Base-by-base conservation (phyloP, 1,140 invertebrate genomes). In the Dreissena rostriformis region DNA sequence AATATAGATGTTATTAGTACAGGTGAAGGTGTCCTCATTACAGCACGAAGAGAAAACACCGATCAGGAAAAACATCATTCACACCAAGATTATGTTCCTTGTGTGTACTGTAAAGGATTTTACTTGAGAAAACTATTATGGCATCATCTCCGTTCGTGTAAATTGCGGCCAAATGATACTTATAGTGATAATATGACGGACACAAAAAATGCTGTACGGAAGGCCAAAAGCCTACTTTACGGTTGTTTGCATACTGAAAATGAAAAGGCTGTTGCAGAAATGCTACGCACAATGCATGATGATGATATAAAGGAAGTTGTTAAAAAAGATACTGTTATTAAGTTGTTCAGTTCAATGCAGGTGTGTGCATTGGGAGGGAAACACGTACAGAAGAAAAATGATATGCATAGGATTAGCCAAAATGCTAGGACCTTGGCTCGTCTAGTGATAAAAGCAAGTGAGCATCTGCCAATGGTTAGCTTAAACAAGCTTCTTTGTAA, bases 1-100 rank as follows among this genome's bases (percentile, higher is more conserved):
- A 85, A 85, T 79, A 51, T 85, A 15, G 66, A 86, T 51, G 82
- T 86, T 39, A n/a, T 84, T 5, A 77, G 39, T 52, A 80, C 67
- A 68, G 66, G 61, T 19, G 49, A 84, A 80, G 81, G 76, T 28
- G 15, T 51, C 19, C 26, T 86, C 49, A 52, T 86, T 65, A 72
- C 75, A 49, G 76, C 49, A 68, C 57, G 76, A 71, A 74, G 66
- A 72, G 78, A 72, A 57, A 68, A 66, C 51, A 66, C 49, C 14
- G 55, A 63, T 11, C 17, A 53, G 39, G 26, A 57, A 49, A 80
- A 39, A 19, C 57, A 61, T 12, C 70, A 81, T 67, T 22, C 24
- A 61, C n/a, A 29, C 39, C 29, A 75, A 57, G 52, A 85, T 70
- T 75, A 80, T 24, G 17, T 75, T 8, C 76, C 84, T 29, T 85